phyloP scores from a whole-genome alignment of 2,888 invertebrate genomes.

The Andrena bucephala region DNA sequence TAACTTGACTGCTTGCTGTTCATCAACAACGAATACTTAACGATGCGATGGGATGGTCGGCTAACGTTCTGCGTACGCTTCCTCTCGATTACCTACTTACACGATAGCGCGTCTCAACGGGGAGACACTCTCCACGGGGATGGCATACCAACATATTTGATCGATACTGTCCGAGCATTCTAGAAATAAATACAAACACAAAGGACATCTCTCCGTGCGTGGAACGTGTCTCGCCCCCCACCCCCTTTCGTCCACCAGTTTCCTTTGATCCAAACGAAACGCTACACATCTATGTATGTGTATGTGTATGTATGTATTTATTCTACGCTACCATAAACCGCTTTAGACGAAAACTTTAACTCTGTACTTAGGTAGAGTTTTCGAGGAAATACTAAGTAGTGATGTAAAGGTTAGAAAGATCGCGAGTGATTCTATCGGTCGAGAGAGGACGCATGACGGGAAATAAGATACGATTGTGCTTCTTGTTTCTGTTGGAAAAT shows the following conservation, averaged over 20 bases:
- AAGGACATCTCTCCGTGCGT: constrained; percentile 4
- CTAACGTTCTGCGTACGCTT: background rate
- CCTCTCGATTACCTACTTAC: background rate
- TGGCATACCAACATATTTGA: constrained; percentile 52
- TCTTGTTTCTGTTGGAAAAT: constrained; percentile 49
- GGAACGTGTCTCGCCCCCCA: background rate
- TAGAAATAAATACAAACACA: constrained; percentile 15
- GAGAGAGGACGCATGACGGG: background rate
- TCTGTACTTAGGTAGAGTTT: too few species aligned
- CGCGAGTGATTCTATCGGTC: too few species aligned
- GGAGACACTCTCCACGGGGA: constrained; percentile 4
- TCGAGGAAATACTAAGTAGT: too few species aligned
- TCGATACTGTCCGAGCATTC: constrained; percentile 46
- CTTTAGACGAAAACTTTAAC: too few species aligned
- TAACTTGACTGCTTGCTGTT: background rate
- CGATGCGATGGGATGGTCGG: too few species aligned
- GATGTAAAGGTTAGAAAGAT: too few species aligned
- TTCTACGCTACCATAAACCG: too few species aligned
- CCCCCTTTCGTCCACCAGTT: background rate
- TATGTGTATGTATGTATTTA: too few species aligned
- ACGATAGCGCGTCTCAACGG: constrained; percentile 10
- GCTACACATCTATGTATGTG: too few species aligned
- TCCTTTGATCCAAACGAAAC: background rate
- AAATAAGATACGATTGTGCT: constrained; percentile 39
- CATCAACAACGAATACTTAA: background rate